Evolutionary conservation across 2,113 vertebrate species (phyloP), one percentile per base, ranked within the genome.

Genomic region (Lampris incognitus): DNA sequence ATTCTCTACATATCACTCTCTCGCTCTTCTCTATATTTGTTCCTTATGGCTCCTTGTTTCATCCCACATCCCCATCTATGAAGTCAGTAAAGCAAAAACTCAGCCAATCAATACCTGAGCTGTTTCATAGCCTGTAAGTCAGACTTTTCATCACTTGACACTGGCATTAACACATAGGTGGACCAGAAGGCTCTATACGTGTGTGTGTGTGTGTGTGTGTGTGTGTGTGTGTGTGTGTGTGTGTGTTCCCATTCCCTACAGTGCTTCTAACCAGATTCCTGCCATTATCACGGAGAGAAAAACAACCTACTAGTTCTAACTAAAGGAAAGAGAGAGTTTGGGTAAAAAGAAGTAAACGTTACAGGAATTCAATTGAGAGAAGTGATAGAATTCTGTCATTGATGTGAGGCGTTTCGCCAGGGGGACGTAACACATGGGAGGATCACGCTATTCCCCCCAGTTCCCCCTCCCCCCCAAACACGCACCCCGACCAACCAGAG

Each of bases 81-180:
- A 58, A 76, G 77, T 82, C 76, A 72, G 72, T 58, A 66, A 72
- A 76, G 68, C 55, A 24, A 75, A 63, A 83, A 74, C 74, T 78
- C 52, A 50, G 63, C 50, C 67, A 76, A 88, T 88, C 82, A 81
- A 85, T 84, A 81, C 44, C 73, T 50, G 36, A 56, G 48, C 63
- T 75, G 74, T 50, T 63, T 75, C 58, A 69, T 8, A 37, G 72
- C 63, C 79, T 70, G 76, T 78, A 81, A 85, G 79, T 81, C 78
- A 78, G 66, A 68, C 72, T 77, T 79, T 82, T 75, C 78, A 90
- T 85, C 85, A 87, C 66, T 68, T 50, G 78, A 83, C 80, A 83
- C 77, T 80, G 79, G 80, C 82, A 86, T 84, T 73, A 85, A 81
- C 83, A 69, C 78, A 85, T 86, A 81, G 72, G 58, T 83, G 74